A percentile compares a stretch with the other conserved stretches of the same genome.
Evolutionary conservation across 2,113 vertebrate species (phyloP).

Genomic region (Stigmatopora argus): DNA sequence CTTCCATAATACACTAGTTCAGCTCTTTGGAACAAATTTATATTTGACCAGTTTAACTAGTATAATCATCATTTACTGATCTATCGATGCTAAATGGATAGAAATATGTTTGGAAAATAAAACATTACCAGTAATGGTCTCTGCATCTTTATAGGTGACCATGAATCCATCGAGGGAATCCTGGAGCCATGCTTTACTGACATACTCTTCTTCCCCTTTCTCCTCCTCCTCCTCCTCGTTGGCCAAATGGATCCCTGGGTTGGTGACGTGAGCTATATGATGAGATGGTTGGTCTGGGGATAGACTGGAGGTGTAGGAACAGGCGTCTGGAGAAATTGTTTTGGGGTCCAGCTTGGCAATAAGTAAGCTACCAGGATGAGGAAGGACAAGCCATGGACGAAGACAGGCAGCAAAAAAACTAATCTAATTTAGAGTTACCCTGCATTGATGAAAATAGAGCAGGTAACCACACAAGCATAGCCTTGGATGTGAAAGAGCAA

Average conservation of each 20-base stretch:
- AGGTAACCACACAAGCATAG: not conserved
- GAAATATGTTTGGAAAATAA: slow-evolving; percentile 17
- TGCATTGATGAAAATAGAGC: not conserved
- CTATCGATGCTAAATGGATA: slow-evolving; percentile 17
- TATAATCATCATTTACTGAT: slow-evolving; percentile 9
- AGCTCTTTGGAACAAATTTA: not conserved
- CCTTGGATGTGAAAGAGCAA: not conserved
- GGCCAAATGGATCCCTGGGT: slow-evolving; percentile 66
- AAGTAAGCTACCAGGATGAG: slow-evolving; percentile 75
- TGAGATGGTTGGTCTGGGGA: slow-evolving; percentile 57
- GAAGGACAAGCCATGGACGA: slow-evolving; percentile 2
- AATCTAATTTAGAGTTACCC: too few species aligned
- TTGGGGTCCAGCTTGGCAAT: slow-evolving; percentile 91
- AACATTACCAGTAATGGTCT: slow-evolving; percentile 91
- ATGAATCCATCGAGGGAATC: slow-evolving; percentile 55
- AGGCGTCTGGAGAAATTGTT: slow-evolving; percentile 74
- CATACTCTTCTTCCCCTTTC: slow-evolving; percentile 85
- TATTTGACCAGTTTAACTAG: slow-evolving; percentile 12
- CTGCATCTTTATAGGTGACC: slow-evolving; percentile 83
- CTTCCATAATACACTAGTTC: not conserved
- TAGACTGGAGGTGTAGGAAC: slow-evolving; percentile 72
- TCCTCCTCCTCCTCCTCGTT: slow-evolving; percentile 56
- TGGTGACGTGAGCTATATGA: slow-evolving; percentile 43
- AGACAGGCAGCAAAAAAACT: not conserved
- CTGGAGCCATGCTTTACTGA: slow-evolving; percentile 72